Evolutionary conservation across 1,140 invertebrate species (phyloP).

Genomic region (Drosophila burlai): DNA sequence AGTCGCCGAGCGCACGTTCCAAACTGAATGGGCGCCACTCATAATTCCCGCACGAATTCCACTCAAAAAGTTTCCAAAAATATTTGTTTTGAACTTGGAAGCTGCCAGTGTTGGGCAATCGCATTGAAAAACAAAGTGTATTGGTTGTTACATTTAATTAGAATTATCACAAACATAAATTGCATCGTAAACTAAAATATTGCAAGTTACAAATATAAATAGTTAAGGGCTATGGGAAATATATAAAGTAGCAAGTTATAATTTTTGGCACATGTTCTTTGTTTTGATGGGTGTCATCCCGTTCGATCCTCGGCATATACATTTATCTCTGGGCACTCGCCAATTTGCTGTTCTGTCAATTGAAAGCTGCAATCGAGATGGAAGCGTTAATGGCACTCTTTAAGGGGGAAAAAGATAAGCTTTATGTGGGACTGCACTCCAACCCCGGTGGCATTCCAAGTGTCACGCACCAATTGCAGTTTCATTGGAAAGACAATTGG

Average conservation of each 20-base stretch:
- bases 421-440: conserved; percentile 16
- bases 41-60: conserved; percentile 35
- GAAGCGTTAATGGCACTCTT: conserved; percentile 1
- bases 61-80: conserved; percentile 74
- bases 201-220: conserved; percentile 65
- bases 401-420: conserved; percentile 5
- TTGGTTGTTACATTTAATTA: conserved; percentile 59
- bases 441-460: conserved; percentile 14
- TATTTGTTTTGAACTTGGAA: conserved; percentile 47
- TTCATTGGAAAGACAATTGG: conserved; percentile 67
- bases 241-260: conserved; percentile 39
- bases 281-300: conserved; percentile 14
- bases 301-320: conserved; percentile 14
- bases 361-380: conserved; percentile 20
- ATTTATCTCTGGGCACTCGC: conserved; percentile 13
- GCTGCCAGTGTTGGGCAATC: conserved; percentile 50
- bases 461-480: conserved; percentile 35
- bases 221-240: conserved; percentile 65
- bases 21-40: conserved; percentile 41
- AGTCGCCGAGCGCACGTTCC: conserved; percentile 40
- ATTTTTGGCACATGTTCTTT: conserved; percentile 69
- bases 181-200: conserved; percentile 60
- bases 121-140: conserved; percentile 2
- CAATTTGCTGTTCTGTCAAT: conserved; percentile 18
- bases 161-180: conserved; percentile 79